These are phyloP conservation scores for Rhegmatorhina hoffmannsi DNA, from an alignment of 2,113 vertebrate species.

Conservation along the genomic window DNA sequence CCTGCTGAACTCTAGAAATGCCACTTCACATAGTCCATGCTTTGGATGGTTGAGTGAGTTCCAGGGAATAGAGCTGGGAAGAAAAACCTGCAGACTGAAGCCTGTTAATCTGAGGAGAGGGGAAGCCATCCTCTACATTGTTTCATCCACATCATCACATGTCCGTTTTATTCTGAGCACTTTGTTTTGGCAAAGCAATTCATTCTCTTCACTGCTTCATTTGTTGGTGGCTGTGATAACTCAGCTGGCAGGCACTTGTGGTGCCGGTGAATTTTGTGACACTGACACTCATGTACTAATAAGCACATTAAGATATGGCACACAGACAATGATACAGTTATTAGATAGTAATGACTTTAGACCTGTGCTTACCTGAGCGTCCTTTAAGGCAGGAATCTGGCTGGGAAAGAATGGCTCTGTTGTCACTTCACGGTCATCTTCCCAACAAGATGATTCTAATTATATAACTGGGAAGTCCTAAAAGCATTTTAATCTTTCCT, in stretches of 20 bases:
- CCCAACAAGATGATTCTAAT: not conserved
- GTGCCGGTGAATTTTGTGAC: not conserved
- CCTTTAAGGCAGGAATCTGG: not conserved
- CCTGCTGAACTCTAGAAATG: conserved; percentile 36
- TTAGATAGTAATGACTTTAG: not conserved
- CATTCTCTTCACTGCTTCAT: not conserved
- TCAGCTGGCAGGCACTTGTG: not conserved
- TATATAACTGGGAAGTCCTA: not conserved
- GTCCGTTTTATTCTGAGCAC: not conserved
- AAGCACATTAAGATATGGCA: not conserved
- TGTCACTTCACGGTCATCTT: not conserved
- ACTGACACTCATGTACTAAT: not conserved
- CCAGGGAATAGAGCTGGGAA: not conserved
- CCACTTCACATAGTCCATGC: conserved; percentile 23
- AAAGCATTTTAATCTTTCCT: not conserved
- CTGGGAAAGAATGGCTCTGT: not conserved
- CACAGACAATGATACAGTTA: not conserved
- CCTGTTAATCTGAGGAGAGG: not conserved
- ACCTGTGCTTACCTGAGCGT: not conserved
- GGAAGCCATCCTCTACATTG: not conserved
- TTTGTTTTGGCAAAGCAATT: not conserved
- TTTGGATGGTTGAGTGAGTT: conserved; percentile 21
- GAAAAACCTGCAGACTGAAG: not conserved
- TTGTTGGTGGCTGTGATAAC: not conserved
- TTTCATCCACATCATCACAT: not conserved